Evolutionary conservation across 2,113 vertebrate genomes (phyloP).

Genomic region (Phainopepla nitens): DNA sequence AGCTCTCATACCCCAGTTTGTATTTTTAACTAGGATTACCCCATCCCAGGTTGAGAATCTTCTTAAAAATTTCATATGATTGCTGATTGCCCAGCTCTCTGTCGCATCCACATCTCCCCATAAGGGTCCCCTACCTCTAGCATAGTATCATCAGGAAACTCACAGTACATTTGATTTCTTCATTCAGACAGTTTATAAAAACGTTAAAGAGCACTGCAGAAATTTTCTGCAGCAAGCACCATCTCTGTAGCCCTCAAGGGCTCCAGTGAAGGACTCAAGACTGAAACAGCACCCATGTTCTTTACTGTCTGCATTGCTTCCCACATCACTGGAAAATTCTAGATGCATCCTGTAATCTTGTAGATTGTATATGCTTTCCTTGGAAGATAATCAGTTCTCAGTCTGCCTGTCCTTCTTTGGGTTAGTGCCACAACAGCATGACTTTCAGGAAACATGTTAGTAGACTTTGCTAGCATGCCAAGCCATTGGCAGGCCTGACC

Average conservation of each 20-base stretch:
- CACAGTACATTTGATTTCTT: background rate
- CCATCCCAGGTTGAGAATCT: accelerated
- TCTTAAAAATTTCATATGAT: no score
- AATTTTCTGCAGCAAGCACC: background rate
- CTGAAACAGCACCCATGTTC: accelerated
- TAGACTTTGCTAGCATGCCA: background rate
- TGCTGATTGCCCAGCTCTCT: background rate
- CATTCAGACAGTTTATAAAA: background rate
- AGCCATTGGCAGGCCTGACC: background rate
- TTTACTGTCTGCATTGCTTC: background rate
- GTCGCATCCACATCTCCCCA: background rate
- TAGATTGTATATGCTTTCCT: background rate
- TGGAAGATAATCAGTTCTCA: background rate
- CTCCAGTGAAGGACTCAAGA: background rate
- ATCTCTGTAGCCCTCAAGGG: background rate
- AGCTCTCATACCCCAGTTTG: background rate
- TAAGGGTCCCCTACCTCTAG: background rate
- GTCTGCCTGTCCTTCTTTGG: background rate
- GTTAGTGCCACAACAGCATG: background rate
- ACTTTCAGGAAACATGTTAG: background rate
- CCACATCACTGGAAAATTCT: background rate
- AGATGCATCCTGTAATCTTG: background rate
- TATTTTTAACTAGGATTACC: background rate
- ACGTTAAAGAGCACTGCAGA: background rate
- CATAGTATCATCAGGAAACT: background rate